phyloP scores from a whole-genome alignment of 2,113 vertebrate genomes.

The Cisticola juncidis region DNA sequence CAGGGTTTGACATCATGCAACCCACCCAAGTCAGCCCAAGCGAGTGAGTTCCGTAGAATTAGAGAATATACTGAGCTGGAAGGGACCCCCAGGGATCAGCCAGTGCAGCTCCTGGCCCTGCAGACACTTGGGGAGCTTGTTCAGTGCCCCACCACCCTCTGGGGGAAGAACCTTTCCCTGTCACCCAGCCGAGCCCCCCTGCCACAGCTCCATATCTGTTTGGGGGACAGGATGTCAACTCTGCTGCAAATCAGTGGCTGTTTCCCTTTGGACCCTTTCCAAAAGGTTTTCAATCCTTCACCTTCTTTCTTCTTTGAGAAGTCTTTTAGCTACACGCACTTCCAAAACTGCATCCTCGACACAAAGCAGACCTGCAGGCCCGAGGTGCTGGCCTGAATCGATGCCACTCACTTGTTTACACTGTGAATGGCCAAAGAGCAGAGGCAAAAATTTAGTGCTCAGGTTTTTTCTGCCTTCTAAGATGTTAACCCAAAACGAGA shows the following conservation, averaged over 20 bases:
- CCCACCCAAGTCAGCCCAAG: accelerated
- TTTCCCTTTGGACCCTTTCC: neutral
- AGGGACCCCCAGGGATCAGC: neutral
- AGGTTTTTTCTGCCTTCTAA: neutral
- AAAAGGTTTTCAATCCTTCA: no score
- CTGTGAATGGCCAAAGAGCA: neutral
- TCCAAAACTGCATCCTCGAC: accelerated
- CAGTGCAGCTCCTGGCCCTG: neutral
- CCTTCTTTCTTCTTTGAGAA: accelerated
- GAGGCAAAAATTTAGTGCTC: neutral
- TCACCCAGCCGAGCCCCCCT: accelerated
- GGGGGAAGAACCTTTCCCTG: neutral
- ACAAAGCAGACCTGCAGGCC: accelerated
- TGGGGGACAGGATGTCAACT: no score
- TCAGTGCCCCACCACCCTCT: neutral
- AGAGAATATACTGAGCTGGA: neutral
- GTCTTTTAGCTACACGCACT: accelerated
- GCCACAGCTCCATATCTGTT: neutral
- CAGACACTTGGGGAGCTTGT: neutral
- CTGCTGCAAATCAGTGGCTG: neutral
- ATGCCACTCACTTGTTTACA: accelerated
- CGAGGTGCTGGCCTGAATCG: accelerated
- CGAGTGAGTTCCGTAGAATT: accelerated
- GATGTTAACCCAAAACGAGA: neutral
- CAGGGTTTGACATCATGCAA: accelerated